phyloP scores from a whole-genome alignment of 92 coral and sea anemone species.

The Chrysogorgia sp. region DNA sequence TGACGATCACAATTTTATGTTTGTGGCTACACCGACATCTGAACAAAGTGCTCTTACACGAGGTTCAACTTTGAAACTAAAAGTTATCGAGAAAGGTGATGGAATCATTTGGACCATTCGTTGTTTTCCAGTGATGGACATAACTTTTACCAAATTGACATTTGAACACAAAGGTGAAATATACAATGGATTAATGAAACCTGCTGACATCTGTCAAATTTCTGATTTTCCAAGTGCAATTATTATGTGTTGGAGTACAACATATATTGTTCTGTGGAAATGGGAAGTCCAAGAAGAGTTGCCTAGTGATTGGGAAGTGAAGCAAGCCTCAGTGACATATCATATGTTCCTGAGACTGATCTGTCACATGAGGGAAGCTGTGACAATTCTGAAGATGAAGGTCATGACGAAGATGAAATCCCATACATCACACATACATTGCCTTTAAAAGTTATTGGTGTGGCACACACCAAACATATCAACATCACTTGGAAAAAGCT shows the following conservation, averaged over 20 bases:
- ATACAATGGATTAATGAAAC: conserved; percentile 32
- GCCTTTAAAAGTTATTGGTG: conserved; percentile 64
- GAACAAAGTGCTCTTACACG: not conserved
- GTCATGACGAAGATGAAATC: not conserved
- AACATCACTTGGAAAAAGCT: conserved; percentile 44
- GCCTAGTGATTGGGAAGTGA: conserved; percentile 35
- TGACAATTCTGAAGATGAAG: conserved; percentile 24
- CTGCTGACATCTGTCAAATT: conserved; percentile 5
- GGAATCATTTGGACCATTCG: conserved; percentile 39
- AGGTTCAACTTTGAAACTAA: conserved; percentile 1
- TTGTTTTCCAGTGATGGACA: conserved; percentile 43
- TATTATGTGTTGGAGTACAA: conserved; percentile 39
- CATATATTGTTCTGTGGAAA: conserved; percentile 49
- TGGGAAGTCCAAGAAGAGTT: conserved; percentile 20
- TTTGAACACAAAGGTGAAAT: conserved; percentile 20
- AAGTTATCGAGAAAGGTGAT: conserved; percentile 12
- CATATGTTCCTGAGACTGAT: conserved; percentile 32
- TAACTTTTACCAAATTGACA: conserved; percentile 12
- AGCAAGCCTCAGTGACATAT: conserved; percentile 13
- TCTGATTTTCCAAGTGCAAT: conserved; percentile 12
- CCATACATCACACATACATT: conserved; percentile 47
- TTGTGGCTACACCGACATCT: conserved; percentile 5
- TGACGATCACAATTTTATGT: not conserved
- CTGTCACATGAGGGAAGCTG: conserved; percentile 23
- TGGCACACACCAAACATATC: conserved; percentile 48